These are phyloP conservation scores for Coleophora flavipennella DNA, from an alignment of 2,888 invertebrate species.

Conservation along the genomic window DNA sequence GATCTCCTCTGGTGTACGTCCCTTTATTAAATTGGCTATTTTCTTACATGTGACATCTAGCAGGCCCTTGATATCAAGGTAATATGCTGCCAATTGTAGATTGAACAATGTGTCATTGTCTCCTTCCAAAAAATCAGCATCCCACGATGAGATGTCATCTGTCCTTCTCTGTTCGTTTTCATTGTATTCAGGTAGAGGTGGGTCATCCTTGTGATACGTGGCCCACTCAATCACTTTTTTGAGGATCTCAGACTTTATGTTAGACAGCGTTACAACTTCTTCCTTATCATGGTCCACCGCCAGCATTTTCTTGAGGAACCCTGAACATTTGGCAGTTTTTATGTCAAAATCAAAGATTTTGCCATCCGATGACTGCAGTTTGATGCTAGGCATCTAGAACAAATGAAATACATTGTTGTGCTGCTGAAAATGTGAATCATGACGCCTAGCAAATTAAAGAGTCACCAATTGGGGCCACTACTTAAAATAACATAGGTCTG, in stretches of 20 bases:
- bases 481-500: too few relatives aligned
- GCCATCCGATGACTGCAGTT: conserved; percentile 94
- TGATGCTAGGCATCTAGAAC: conserved; percentile 91
- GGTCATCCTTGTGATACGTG: conserved; percentile 95
- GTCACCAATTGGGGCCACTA: too few relatives aligned
- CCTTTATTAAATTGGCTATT: conserved; percentile 98
- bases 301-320: conserved; percentile 98
- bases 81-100: conserved; percentile 96
- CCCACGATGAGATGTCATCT: conserved; percentile 99
- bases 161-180: conserved; percentile 99
- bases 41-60: conserved; percentile 99
- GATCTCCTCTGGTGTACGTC: conserved; percentile 97
- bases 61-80: conserved; percentile 95
- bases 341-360: conserved; percentile 97
- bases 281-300: conserved; percentile 96
- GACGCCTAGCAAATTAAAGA: too few relatives aligned
- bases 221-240: conserved; percentile 96
- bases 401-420: conserved; percentile 17
- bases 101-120: conserved; percentile 98
- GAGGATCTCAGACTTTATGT: conserved; percentile 96
- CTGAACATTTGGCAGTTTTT: conserved; percentile 97
- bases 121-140: conserved; percentile 98
- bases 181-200: conserved; percentile 96
- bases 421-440: too few relatives aligned
- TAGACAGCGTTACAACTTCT: conserved; percentile 95